These are phyloP conservation scores for Gnathochromis pfefferi DNA, from an alignment of 2,113 vertebrate genomes.

Conservation along the genomic window DNA sequence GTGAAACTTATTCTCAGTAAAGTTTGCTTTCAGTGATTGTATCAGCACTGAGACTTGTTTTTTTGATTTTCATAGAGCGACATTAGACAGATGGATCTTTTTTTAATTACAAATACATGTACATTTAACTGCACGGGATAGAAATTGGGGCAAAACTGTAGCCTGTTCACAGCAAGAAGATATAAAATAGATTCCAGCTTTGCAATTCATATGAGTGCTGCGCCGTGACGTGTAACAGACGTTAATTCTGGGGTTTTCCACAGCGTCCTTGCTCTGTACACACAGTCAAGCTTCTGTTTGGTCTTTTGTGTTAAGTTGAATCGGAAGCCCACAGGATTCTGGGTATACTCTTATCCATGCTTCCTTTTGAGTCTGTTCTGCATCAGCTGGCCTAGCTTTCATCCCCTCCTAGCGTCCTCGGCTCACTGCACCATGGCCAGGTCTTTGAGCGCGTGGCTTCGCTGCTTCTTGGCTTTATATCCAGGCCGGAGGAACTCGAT, in stretches of 20 bases:
- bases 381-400: not conserved
- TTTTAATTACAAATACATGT: slow-evolving; percentile 31
- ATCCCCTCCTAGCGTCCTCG: not conserved
- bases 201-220: not conserved
- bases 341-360: not conserved
- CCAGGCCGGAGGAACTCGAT: slow-evolving; percentile 80
- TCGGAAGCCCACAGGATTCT: not conserved
- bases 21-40: slow-evolving; percentile 35
- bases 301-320: not conserved
- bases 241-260: not conserved
- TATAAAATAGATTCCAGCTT: not conserved
- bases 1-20: slow-evolving; percentile 54
- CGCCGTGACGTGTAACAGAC: not conserved
- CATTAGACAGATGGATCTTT: not conserved
- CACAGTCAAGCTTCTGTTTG: not conserved
- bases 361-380: not conserved
- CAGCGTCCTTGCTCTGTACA: not conserved
- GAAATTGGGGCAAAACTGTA: not conserved
- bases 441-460: slow-evolving; percentile 77
- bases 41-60: not conserved
- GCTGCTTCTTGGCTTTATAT: slow-evolving; percentile 86
- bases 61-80: not conserved
- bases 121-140: not conserved
- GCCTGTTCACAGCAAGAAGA: not conserved
- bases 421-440: slow-evolving; percentile 84